Percentiles rank a stretch among this genome's conserved stretches.
These are phyloP conservation scores for Aptenodytes forsteri DNA, from an alignment of 2,113 vertebrate species.

Conservation along the genomic window DNA sequence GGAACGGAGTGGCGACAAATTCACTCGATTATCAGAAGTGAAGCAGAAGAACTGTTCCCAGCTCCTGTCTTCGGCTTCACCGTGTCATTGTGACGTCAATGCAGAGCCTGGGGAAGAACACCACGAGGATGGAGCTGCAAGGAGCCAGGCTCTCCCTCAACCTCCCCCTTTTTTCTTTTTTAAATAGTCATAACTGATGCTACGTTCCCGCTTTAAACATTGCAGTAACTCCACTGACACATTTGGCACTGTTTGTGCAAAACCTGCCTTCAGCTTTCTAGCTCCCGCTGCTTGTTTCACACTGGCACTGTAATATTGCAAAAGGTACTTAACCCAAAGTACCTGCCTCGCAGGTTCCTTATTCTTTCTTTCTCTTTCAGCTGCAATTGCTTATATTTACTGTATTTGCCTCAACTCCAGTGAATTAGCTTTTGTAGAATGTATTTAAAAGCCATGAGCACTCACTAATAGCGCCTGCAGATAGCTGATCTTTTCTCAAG, in stretches of 20 bases:
- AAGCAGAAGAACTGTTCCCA: neutral
- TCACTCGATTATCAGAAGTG: neutral
- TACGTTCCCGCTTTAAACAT: neutral
- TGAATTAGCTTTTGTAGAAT: neutral
- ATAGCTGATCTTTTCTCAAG: neutral
- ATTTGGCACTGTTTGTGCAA: neutral
- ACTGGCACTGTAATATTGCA: neutral
- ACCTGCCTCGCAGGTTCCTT: neutral
- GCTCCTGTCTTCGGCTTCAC: constrained; percentile 45
- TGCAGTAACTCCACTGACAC: neutral
- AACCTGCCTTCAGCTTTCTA: neutral
- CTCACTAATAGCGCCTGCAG: neutral
- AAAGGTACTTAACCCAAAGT: neutral
- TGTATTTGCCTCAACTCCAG: neutral
- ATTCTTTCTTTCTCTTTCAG: neutral
- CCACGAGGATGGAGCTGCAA: neutral
- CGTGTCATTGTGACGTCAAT: constrained; percentile 64
- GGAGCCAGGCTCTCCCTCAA: neutral
- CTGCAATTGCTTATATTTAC: neutral
- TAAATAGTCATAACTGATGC: neutral
- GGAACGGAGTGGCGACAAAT: neutral
- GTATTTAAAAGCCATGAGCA: neutral
- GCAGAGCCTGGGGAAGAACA: constrained; percentile 47
- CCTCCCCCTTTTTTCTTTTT: neutral
- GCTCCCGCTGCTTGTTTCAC: neutral